Evolutionary conservation across 2,113 vertebrate species (phyloP).

Genomic region (Prietella phreatophila): DNA sequence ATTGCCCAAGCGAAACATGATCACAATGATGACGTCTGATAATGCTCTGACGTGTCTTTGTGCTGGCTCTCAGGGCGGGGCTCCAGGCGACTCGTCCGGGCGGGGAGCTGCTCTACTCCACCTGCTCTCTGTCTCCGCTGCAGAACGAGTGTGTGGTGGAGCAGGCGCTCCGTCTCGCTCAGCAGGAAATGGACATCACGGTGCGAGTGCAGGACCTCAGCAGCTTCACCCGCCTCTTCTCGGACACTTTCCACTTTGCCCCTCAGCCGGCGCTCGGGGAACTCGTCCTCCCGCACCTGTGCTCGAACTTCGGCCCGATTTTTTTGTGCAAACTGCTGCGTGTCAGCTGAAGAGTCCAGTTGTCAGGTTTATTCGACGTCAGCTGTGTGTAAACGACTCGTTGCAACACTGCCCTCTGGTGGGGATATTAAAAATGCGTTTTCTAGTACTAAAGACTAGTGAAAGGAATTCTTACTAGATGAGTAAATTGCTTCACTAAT

Average conservation of each 20-base stretch:
- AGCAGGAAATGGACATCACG: constrained; percentile 70
- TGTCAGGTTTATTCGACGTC: background rate
- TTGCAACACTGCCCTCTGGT: background rate
- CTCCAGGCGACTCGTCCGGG: constrained; percentile 77
- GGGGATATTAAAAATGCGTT: background rate
- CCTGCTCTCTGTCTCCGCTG: constrained; percentile 86
- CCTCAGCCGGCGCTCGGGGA: constrained; percentile 77
- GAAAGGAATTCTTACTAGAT: background rate
- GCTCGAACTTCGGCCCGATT: constrained; percentile 91
- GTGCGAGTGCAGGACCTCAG: constrained; percentile 75
- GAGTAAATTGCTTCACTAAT: background rate
- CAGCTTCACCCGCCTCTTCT: constrained; percentile 73
- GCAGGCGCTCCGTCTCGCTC: constrained; percentile 74
- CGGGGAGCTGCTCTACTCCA: constrained; percentile 86
- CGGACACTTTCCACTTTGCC: constrained; percentile 84
- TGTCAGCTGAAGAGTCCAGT: constrained; percentile 57
- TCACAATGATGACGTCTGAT: background rate
- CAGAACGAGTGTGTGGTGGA: constrained; percentile 89
- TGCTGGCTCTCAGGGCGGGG: constrained; percentile 74
- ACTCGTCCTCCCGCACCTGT: constrained; percentile 88
- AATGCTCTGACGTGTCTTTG: background rate
- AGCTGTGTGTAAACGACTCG: background rate
- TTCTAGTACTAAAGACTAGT: background rate
- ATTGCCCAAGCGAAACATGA: background rate
- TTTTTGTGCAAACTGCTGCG: constrained; percentile 89